phyloP scores from a whole-genome alignment of 1,140 invertebrate genomes.

The Aphis craccivora region DNA sequence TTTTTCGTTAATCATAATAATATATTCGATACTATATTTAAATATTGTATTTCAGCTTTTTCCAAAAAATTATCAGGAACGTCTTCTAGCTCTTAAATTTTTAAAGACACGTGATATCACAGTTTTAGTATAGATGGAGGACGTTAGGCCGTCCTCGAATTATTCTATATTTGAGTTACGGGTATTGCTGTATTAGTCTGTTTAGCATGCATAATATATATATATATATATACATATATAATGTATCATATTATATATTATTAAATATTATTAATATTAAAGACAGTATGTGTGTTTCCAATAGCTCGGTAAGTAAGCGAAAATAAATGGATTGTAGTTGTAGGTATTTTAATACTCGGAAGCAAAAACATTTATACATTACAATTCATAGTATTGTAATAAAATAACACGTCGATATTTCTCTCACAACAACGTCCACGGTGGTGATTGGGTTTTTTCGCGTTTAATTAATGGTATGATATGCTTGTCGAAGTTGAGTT shows the following conservation, averaged over 20 bases:
- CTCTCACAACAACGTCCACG: background rate
- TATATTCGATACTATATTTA: background rate
- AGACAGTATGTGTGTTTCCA: background rate
- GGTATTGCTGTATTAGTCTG: too few relatives aligned
- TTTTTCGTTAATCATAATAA: background rate
- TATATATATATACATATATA: too few relatives aligned
- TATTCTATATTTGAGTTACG: background rate
- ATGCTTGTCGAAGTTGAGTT: background rate
- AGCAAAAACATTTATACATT: background rate
- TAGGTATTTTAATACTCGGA: too few relatives aligned
- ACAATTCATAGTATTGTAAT: background rate
- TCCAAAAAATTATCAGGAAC: too few relatives aligned
- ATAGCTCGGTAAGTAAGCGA: too few relatives aligned
- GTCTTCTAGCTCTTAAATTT: too few relatives aligned
- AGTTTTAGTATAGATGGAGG: too few relatives aligned
- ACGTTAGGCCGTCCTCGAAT: fast-evolving
- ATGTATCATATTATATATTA: background rate
- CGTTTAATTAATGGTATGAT: too few relatives aligned
- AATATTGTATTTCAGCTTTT: background rate
- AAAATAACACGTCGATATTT: background rate
- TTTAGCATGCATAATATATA: too few relatives aligned
- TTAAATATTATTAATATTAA: background rate
- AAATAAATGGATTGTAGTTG: too few relatives aligned
- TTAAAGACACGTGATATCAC: too few relatives aligned
- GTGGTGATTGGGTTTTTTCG: background rate